These are phyloP conservation scores for Florisuga fusca DNA, from an alignment of 2,797 vertebrate species.

Conservation along the genomic window DNA sequence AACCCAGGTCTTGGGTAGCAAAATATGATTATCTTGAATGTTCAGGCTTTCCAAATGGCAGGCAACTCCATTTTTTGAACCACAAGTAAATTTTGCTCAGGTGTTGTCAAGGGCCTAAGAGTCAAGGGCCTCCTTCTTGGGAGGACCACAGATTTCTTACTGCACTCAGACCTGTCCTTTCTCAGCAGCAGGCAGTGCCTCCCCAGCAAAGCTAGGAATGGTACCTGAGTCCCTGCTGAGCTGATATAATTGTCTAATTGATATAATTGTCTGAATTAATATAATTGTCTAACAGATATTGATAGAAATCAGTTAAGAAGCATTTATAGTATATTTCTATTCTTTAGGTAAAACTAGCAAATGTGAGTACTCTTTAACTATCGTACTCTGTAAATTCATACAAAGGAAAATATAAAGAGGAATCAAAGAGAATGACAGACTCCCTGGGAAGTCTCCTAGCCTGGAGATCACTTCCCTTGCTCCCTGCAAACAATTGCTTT, in stretches of 20 bases:
- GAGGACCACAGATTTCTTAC: background rate
- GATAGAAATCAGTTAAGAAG: background rate
- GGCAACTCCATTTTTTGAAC: background rate
- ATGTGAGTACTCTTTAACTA: slow-evolving; percentile 28
- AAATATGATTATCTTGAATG: background rate
- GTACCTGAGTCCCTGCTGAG: background rate
- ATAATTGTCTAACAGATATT: background rate
- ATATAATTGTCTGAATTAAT: background rate
- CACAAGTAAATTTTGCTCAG: background rate
- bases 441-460: slow-evolving; percentile 65
- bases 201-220: background rate
- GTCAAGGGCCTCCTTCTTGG: too few species aligned
- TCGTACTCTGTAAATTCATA: slow-evolving; percentile 48
- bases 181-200: background rate
- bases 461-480: slow-evolving; percentile 58
- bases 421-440: slow-evolving; percentile 59
- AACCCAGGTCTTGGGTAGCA: background rate
- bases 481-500: slow-evolving; percentile 44
- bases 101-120: background rate
- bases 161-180: background rate
- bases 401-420: slow-evolving; percentile 15
- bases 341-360: slow-evolving; percentile 43
- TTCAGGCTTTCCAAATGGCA: background rate
- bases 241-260: background rate
- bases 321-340: slow-evolving; percentile 12